phyloP scores from a whole-genome alignment of 1,140 invertebrate genomes.

The Drosophila murphyi region DNA sequence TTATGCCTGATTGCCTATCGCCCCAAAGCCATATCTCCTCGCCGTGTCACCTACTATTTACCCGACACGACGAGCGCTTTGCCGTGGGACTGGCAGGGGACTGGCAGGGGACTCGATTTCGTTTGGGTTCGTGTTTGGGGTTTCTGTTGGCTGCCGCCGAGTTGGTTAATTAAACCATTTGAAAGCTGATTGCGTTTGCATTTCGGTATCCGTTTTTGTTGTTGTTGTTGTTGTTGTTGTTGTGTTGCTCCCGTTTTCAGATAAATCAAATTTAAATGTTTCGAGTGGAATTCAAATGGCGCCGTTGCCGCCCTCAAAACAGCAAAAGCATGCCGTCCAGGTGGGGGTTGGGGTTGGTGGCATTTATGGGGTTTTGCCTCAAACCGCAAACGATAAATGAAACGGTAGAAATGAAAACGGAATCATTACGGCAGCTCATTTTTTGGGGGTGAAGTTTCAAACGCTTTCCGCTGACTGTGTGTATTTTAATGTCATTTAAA shows the following conservation, averaged over 20 bases:
- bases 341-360: too few relatives aligned
- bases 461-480: conserved; percentile 21
- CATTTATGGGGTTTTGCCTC: not conserved
- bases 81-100: not conserved
- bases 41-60: not conserved
- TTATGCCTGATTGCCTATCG: conserved; percentile 54
- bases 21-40: not conserved
- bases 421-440: conserved; percentile 8
- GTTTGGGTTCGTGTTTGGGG: conserved; percentile 19
- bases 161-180: conserved; percentile 70
- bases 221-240: conserved; percentile 12
- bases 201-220: conserved; percentile 10
- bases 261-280: conserved; percentile 75
- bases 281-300: conserved; percentile 64
- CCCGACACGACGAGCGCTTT: not conserved
- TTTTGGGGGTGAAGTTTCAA: conserved; percentile 9
- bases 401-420: conserved; percentile 22
- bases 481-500: conserved; percentile 62
- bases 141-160: conserved; percentile 3
- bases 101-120: not conserved
- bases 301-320: conserved; percentile 20
- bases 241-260: conserved; percentile 29
- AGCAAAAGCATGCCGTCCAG: conserved; percentile 8
- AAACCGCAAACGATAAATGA: conserved; percentile 30
- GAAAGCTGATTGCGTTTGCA: conserved; percentile 65